Conservation (phyloP, 2,888 invertebrate species). For the Arctia plantaginis region DNA sequence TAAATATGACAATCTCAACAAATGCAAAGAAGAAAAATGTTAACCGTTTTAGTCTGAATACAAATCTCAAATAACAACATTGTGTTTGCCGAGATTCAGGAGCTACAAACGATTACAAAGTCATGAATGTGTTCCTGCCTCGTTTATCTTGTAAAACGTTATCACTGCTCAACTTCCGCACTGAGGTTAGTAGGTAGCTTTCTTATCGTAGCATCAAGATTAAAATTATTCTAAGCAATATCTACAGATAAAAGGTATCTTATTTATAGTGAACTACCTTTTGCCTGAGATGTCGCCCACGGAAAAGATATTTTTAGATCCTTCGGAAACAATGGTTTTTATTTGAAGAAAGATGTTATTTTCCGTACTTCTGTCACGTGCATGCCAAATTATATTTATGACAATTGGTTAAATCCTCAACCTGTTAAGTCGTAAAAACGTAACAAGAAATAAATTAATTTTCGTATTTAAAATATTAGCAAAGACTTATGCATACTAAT, state of each 20-base stretch:
- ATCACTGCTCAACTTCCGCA: constrained; percentile 49
- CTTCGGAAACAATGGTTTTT: too few species aligned
- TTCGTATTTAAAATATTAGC: background rate
- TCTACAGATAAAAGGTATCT: background rate
- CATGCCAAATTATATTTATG: background rate
- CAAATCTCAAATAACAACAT: constrained; percentile 20
- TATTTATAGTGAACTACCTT: background rate
- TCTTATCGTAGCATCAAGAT: background rate
- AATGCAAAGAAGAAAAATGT: constrained; percentile 23
- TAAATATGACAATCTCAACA: constrained; percentile 14
- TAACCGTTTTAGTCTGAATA: constrained; percentile 13
- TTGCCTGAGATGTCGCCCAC: too few species aligned
- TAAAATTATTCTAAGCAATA: constrained; percentile 6
- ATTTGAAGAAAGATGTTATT: too few species aligned
- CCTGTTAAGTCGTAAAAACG: background rate
- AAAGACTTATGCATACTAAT: background rate
- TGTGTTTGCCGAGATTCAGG: constrained; percentile 16
- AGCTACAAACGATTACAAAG: constrained; percentile 30
- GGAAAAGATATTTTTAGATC: background rate
- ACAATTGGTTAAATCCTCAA: background rate
- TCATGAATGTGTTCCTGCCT: constrained; percentile 22
- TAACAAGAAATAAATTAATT: background rate
- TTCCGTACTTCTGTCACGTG: too few species aligned
- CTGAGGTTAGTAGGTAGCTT: constrained; percentile 34
- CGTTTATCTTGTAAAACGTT: constrained; percentile 37